Evolutionary conservation across 2,797 vertebrate genomes (phyloP), one percentile per base, ranked within the genome.

Genomic region (Anolis apletophallus): DNA sequence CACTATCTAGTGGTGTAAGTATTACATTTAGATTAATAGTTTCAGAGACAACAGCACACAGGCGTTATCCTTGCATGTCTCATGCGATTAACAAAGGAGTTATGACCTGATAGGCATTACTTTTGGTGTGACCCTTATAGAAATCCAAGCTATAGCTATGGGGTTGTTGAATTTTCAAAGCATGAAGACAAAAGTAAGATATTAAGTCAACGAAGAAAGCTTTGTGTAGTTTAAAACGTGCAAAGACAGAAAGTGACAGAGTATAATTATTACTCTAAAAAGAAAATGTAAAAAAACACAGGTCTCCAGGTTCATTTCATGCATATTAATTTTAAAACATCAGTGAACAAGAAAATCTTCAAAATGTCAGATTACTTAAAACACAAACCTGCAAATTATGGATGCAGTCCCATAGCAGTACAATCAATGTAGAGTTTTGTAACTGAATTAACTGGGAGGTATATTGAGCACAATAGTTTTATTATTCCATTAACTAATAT

Each of bases 401-500:
- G 75, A 84, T 87, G 75, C 75, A 52, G 8, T 84, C 68, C 68
- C 72, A 73, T 55, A 73, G 9, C 75, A 87, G 73, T 87, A 79
- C 64, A 79, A 64, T 83, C 68, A 84, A 73, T n/a, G 46, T 14
- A 36, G 50, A 73, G 68, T 84, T 83, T 87, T 73, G 59, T 68
- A 79, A 83, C 32, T 40, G 55, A 84, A 87, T n/a, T 64, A 72
- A 79, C 72, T 79, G 40, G 46, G 50, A 83, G 50, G 29, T 64
- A 36, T 79, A 79, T 72, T 87, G 40, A 78, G 52, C 26, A 52
- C 13, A 23, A 59, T 71, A 16, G 17, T 55, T 83, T 71, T 83
- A 89, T 91, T 87, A 59, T 61, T 92, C 36, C 55, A 64, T 87
- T 87, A 55, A 26, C 29, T 93, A 91, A 93, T 80, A 87, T 90